Base-by-base conservation (phyloP, 2,113 vertebrate species). In the Callocephalon fimbriatum region DNA sequence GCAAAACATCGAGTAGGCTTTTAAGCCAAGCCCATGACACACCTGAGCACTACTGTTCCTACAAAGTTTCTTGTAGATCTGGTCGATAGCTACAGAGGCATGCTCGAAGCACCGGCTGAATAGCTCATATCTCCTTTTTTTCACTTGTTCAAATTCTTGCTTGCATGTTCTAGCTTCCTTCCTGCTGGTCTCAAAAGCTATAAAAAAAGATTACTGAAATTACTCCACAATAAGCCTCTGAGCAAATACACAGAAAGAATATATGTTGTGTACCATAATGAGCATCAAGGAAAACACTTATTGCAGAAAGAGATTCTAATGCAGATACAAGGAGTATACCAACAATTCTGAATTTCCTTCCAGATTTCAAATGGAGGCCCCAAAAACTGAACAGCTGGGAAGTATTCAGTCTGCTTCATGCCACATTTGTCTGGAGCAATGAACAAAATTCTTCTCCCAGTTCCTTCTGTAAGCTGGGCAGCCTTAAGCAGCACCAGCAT, bases 41-140 rank as follows among this genome's bases (percentile, higher is more conserved):
- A 99, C 99, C 98, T 99, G 99, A 85, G 99, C 99, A 26, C 99
- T 99, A 81, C 15, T 89, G 98, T 99, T 99, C 81, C 98, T 98
- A 98, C 99, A 99, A 25, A 99, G 98, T 84, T 97, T 97, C 97
- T 99, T 99, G 98, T 99, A 99, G 98, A 99, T 99, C 65, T 98
- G 98, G 95, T 99, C 99, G 54, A 99, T 99, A 26, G 98, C 97
- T 37, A 99, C 1, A 1, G 97, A 99, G 79, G 99, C 96, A 2
- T 99, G 99, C 85, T 99, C 99, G 85, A 99, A 99, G 92, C 99
- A 99, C 68, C 73, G 95, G 95, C 56, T 99, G 89, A 99, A 99
- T 53, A 98, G 98, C 6, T 98, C 97, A 0, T 97, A 98, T 93
- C 99, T 98, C 93, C n/a, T 98, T 35, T 96, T 97, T 89, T 99